Base-by-base conservation (phyloP, 1,140 invertebrate species). In the Lithobius niger region DNA sequence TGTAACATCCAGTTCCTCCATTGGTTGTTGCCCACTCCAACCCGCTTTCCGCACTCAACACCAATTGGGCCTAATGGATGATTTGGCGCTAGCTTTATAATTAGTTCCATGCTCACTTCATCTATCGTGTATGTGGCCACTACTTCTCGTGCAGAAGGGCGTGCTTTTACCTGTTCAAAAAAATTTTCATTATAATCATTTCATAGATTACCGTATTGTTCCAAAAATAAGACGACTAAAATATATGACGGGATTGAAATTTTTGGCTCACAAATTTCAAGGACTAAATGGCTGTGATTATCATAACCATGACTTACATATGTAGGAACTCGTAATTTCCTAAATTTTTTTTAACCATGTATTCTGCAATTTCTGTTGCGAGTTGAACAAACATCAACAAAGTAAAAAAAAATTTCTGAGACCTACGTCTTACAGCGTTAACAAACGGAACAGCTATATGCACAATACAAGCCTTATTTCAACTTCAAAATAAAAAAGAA, bases 1-100 rank as follows among this genome's bases (percentile, higher is more conserved):
- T 90, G 86, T 69, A 87, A 79, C 55, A 88, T 73, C 78, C 84
- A 83, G 61, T 83, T 80, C 55, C 82, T 75, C 74, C 82, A 83
- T 64, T 84, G 79, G 62, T 66, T 59, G 71, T 71, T 67, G 0
- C 60, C 67, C 16, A 77, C 82, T 68, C 66, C 80, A 70, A 71
- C 78, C 69, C 69, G 78, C 69, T 72, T 81, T 36, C 79, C 79
- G 58, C 79, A 78, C 40, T 82, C 76, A 0, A 92, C 82, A 27
- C 73, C 77, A 0, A 88, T 79, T 2, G 77, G 74, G 1, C 80
- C 81, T 2, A 93, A 70, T 0, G 89, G 90, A 74, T 91, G 82
- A 71, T 93, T 92, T 15, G 70, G 61, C 0, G 88, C 81, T 52
- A 95, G 70, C 3, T 77, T 73, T 55, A 95, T 83, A 1, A 79